Evolutionary conservation across 2,797 vertebrate species (phyloP), one percentile per base, ranked within the genome.

Genomic region (Alosa sapidissima): DNA sequence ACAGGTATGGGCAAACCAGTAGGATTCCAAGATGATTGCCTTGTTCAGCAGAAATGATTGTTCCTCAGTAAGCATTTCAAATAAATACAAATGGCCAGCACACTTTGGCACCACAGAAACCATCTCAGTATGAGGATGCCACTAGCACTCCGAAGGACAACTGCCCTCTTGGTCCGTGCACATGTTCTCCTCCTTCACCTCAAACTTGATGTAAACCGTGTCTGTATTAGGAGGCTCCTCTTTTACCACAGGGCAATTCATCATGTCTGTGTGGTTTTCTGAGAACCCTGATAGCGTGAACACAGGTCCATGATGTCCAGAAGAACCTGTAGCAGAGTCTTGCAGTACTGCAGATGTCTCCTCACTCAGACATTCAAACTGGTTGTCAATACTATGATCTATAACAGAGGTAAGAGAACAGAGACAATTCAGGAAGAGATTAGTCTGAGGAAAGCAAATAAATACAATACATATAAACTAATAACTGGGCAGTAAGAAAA

Each of bases 201-300:
- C 72, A 78, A 45, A 78, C 72, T 78, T 78, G 13, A 78, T 78
- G 72, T 78, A 78, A 47, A 78, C 72, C 45, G 36, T 8, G 41
- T 78, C 19, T 47, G 16, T 78, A 41, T 2, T 75, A 21, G 41
- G 72, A 21, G 72, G 36, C 41, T 78, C 72, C 16, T 78, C 36
- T 28, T 78, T 78, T 16, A 47, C 41, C 41, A 78, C 5, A 47
- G 41, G 41, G 36, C 11, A 75, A 75, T 5, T 45, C 33, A 75
- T 16, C 36, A 75, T 45, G 13, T 47, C 72, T 36, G 28, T 47
- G 36, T 78, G 16, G 36, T 45, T 47, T 13, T 21, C 41, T 19
- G 36, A 78, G 19, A 9, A 78, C 36, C 16, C 72, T 41, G 72
- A 78, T 41, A 6, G 3, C 0, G 65, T 8, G 68, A 33, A 75